phyloP scores from a whole-genome alignment of 1,140 invertebrate species.

The Calliopsis andreniformis region DNA sequence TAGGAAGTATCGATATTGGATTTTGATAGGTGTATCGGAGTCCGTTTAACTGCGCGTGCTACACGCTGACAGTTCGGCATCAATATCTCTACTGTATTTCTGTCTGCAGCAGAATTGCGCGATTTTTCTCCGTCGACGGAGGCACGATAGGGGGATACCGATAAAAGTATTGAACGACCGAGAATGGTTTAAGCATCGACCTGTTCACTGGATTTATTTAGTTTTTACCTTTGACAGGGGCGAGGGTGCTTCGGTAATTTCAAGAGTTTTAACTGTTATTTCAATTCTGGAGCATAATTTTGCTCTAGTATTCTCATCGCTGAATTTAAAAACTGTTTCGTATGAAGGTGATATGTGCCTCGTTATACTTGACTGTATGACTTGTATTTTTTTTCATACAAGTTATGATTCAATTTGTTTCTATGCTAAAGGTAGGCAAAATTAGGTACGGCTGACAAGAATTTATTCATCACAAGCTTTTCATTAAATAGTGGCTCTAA shows the following conservation, averaged over 20 bases:
- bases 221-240: background rate
- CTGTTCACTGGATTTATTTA: background rate
- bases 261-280: no score
- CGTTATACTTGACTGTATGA: no score
- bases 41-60: conserved; percentile 35
- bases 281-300: no score
- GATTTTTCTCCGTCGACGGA: conserved; percentile 33
- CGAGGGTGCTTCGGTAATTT: background rate
- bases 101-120: conserved; percentile 34
- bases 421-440: no score
- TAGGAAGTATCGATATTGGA: conserved; percentile 44
- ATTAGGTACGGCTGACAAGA: no score
- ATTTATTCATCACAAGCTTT: no score
- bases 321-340: no score
- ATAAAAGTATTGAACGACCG: conserved; percentile 20
- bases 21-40: conserved; percentile 41
- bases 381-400: no score
- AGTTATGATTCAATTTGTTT: no score
- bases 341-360: no score
- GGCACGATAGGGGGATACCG: conserved; percentile 10
- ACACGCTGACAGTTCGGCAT: conserved; percentile 42
- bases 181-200: background rate
- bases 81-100: conserved; percentile 43
- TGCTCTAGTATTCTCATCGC: no score
- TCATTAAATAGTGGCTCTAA: no score